phyloP scores from a whole-genome alignment of 2,888 invertebrate species.

The Brachypalpus laphriformis region DNA sequence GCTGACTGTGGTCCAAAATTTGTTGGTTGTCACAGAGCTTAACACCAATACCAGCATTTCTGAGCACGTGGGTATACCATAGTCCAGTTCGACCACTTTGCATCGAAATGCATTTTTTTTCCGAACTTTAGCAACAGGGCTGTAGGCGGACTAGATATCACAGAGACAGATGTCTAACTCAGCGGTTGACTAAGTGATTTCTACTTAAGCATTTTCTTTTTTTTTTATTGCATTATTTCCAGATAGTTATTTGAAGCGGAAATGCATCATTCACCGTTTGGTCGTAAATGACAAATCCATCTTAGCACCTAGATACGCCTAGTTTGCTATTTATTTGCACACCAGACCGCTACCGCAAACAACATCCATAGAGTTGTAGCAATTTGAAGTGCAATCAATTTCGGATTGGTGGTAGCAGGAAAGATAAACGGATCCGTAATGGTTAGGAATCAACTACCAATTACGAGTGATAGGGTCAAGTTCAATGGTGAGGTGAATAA shows the following conservation, averaged over 20 bases:
- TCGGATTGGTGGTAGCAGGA: not conserved
- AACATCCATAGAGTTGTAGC: slow-evolving; percentile 3
- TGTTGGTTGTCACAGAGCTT: slow-evolving; percentile 31
- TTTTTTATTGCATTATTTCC: not conserved
- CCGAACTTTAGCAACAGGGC: not conserved
- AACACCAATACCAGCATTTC: slow-evolving; percentile 19
- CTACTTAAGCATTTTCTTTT: slow-evolving; percentile 8
- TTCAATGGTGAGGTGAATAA: slow-evolving; percentile 28
- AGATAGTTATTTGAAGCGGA: slow-evolving; percentile 43
- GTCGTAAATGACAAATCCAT: slow-evolving; percentile 37
- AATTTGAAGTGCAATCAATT: slow-evolving; percentile 28
- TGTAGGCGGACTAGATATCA: slow-evolving; percentile 64
- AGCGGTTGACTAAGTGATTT: slow-evolving; percentile 30
- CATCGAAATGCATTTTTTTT: slow-evolving; percentile 53
- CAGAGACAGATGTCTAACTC: slow-evolving; percentile 46
- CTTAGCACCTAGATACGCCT: not conserved
- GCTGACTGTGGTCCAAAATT: slow-evolving; percentile 6
- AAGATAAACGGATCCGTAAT: slow-evolving; percentile 1
- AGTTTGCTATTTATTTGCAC: not conserved
- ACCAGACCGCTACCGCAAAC: not conserved
- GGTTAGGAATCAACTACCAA: not conserved
- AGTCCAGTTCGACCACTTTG: slow-evolving; percentile 66
- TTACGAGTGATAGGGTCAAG: slow-evolving; percentile 43
- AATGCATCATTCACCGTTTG: slow-evolving; percentile 47
- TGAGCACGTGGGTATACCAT: slow-evolving; percentile 54